Evolutionary conservation across 2,113 vertebrate genomes (phyloP).

Genomic region (Carassius gibelio): DNA sequence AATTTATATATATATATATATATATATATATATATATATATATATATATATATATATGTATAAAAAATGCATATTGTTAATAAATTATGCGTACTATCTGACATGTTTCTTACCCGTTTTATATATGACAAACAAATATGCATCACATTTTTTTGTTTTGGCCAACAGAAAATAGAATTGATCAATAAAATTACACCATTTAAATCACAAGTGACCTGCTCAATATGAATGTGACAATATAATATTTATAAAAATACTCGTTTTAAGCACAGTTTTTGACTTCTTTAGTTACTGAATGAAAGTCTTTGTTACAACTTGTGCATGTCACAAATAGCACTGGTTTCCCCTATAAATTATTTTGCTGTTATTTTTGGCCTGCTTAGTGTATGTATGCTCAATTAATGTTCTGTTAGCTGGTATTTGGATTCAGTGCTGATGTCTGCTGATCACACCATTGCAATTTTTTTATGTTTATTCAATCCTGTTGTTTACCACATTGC

Average conservation of each 20-base stretch:
- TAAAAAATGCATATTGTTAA: too few relatives aligned
- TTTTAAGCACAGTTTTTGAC: neutral
- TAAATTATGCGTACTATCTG: too few relatives aligned
- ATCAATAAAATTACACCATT: neutral
- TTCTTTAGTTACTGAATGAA: neutral
- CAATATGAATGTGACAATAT: neutral
- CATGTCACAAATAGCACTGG: neutral
- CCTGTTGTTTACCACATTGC: slow-evolving; percentile 35
- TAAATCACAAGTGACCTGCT: neutral
- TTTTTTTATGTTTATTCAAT: slow-evolving; percentile 44
- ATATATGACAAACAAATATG: too few relatives aligned
- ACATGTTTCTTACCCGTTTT: too few relatives aligned
- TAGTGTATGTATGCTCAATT: neutral
- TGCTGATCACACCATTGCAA: slow-evolving; percentile 11
- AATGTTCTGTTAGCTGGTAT: slow-evolving; percentile 1
- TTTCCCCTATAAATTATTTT: neutral
- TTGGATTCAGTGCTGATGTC: neutral
- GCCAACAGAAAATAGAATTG: neutral
- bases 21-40: too few relatives aligned
- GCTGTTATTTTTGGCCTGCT: neutral
- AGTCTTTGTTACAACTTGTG: neutral
- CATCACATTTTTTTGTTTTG: neutral
- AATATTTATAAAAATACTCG: neutral
- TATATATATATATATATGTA: too few relatives aligned
- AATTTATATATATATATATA: too few relatives aligned